phyloP scores from a whole-genome alignment of 2,797 vertebrate genomes.

The Phoeniculus purpureus region DNA sequence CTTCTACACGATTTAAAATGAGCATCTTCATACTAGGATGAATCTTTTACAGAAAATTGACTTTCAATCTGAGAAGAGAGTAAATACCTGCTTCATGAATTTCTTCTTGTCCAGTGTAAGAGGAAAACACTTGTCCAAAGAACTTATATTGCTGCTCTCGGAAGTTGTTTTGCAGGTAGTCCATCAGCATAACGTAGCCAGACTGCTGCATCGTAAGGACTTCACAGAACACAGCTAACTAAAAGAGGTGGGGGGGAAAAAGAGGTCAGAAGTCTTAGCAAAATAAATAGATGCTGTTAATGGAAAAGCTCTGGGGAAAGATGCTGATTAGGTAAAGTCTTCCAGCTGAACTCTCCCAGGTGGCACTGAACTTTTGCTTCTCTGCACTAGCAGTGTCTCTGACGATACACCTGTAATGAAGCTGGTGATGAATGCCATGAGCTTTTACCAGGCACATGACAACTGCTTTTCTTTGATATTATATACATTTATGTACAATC shows the following conservation, averaged over 20 bases:
- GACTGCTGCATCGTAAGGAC: slow-evolving; percentile 97
- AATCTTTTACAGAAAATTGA: neutral
- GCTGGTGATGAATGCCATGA: neutral
- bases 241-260: neutral
- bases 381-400: neutral
- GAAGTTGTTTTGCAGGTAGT: slow-evolving; percentile 96
- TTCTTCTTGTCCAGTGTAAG: slow-evolving; percentile 93
- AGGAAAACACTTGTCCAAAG: slow-evolving; percentile 93
- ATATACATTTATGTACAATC: neutral
- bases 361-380: neutral
- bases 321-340: neutral
- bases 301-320: neutral
- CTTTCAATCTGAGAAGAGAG: neutral
- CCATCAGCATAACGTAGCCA: slow-evolving; percentile 97
- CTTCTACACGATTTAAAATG: neutral
- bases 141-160: slow-evolving; percentile 90
- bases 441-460: neutral
- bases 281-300: neutral
- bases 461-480: neutral
- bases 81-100: slow-evolving; percentile 89
- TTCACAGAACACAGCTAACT: slow-evolving; percentile 94
- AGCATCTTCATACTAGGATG: neutral
- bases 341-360: neutral
- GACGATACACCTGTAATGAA: neutral
- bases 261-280: neutral